Evolutionary conservation across 92 coral and sea anemone species (phyloP).

Genomic region (Desmophyllum pertusum): DNA sequence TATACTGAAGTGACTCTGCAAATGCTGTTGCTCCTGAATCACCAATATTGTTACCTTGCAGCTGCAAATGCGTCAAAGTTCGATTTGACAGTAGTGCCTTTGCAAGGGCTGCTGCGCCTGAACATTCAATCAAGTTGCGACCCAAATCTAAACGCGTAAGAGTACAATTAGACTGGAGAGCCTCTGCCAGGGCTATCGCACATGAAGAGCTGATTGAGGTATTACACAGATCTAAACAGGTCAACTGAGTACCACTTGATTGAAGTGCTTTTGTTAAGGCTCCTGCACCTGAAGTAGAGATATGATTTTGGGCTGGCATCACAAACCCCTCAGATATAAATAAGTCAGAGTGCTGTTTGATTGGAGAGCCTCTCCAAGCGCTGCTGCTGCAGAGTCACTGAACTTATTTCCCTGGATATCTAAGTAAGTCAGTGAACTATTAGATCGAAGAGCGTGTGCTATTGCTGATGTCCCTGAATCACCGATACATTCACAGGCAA

Average conservation of each 20-base stretch:
- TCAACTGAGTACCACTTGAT: background rate
- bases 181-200: background rate
- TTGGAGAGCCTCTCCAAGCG: background rate
- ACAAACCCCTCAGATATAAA: background rate
- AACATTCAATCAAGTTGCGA: background rate
- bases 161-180: background rate
- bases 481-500: background rate
- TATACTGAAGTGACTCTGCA: background rate
- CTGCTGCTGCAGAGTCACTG: background rate
- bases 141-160: background rate
- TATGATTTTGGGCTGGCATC: background rate
- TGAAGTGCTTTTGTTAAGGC: background rate
- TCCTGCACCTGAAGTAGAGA: background rate
- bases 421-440: background rate
- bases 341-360: conserved; percentile 12
- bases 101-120: background rate
- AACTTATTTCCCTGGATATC: background rate
- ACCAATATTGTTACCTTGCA: background rate
- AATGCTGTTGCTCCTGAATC: background rate
- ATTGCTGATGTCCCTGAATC: background rate
- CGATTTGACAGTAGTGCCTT: background rate
- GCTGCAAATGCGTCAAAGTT: no score
- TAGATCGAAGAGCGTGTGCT: conserved; percentile 8
- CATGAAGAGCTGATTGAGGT: background rate
- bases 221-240: background rate